Conservation (phyloP, 2,113 vertebrate genomes). For the Corythornis vintsioides region DNA sequence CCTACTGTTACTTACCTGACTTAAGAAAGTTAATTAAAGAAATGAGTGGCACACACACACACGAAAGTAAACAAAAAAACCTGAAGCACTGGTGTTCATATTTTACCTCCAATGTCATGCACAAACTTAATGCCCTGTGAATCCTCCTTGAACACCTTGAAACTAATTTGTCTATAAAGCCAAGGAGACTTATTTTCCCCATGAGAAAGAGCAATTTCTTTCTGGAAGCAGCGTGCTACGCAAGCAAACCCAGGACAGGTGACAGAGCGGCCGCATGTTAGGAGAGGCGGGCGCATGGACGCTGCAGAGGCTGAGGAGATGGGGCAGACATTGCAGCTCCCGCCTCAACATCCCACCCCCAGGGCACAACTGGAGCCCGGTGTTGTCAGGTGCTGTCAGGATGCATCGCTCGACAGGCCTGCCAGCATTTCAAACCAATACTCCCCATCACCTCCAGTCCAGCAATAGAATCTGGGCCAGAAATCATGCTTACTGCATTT, state of each 20-base stretch:
- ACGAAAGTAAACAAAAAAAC: background rate
- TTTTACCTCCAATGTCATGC: background rate
- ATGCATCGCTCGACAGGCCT: background rate
- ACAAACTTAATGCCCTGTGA: background rate
- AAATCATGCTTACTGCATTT: background rate
- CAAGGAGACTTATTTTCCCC: background rate
- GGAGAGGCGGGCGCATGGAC: fast-evolving
- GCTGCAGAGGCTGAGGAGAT: background rate
- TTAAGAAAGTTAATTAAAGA: background rate
- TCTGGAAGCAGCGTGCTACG: background rate
- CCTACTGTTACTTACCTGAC: background rate
- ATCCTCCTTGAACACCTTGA: background rate
- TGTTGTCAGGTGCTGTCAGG: background rate
- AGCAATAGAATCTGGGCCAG: background rate
- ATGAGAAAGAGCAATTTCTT: background rate
- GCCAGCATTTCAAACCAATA: background rate
- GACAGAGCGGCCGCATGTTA: fast-evolving
- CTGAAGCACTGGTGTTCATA: background rate
- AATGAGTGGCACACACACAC: background rate
- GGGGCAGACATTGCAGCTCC: background rate
- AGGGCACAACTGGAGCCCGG: background rate
- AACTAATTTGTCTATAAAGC: constrained; percentile 7
- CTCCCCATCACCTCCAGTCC: background rate
- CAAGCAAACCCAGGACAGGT: background rate
- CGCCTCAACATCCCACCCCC: background rate